Conservation (phyloP, 2,797 vertebrate species). For the Dicrostonyx torquatus region DNA sequence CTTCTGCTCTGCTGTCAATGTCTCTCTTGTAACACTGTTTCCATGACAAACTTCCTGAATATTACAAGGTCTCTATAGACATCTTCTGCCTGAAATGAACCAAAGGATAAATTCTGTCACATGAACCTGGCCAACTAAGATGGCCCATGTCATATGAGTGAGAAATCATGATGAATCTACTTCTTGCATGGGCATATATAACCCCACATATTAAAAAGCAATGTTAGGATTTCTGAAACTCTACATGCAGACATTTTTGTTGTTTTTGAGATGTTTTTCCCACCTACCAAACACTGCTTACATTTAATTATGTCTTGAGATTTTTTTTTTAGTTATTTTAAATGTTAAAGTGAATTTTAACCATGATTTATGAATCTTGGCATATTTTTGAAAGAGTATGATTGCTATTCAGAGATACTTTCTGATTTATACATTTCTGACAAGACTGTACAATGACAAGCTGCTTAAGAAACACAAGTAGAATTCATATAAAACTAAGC, state of each 20-base stretch:
- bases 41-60: not conserved
- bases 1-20: fast-evolving
- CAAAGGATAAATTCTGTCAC: not conserved
- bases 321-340: not conserved
- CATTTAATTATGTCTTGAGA: not conserved
- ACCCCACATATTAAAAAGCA: not conserved
- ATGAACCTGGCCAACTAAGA: not conserved
- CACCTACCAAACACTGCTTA: not conserved
- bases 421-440: not conserved
- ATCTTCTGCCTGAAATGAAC: not conserved
- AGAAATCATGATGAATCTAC: not conserved
- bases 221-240: not conserved
- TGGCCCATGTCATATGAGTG: not conserved
- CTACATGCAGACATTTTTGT: not conserved
- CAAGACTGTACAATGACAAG: not conserved
- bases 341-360: not conserved
- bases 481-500: not conserved
- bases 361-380: not conserved
- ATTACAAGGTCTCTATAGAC: not conserved
- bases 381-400: not conserved
- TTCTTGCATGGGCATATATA: not conserved
- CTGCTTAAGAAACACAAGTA: not conserved
- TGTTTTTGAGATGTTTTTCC: not conserved
- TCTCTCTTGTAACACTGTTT: not conserved
- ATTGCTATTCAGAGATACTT: not conserved